A percentile compares a stretch with the other conserved stretches of the same genome.
phyloP scores from a whole-genome alignment of 2,113 vertebrate genomes.

The Spilogale gracilis region DNA sequence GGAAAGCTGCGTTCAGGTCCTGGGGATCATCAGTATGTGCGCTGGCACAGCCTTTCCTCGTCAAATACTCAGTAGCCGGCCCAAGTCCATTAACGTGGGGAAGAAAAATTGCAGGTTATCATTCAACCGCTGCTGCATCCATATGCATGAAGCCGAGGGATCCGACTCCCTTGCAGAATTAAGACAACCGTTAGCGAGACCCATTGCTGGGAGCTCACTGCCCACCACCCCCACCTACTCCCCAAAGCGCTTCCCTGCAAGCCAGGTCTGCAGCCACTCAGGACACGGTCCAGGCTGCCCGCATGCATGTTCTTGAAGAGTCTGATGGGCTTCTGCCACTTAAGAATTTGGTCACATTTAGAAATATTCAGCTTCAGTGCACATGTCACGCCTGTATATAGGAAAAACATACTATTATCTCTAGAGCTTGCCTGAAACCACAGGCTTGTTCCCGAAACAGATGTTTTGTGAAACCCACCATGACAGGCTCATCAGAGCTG shows the following conservation, averaged over 20 bases:
- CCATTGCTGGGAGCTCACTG: background rate
- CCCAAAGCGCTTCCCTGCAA: fast-evolving
- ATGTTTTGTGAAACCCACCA: background rate
- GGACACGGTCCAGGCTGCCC: background rate
- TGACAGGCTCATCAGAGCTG: constrained; percentile 39
- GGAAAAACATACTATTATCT: constrained; percentile 49
- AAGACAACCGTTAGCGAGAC: background rate
- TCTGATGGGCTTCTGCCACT: constrained; percentile 35
- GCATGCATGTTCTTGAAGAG: background rate
- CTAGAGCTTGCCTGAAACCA: constrained; percentile 42
- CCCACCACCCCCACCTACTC: background rate
- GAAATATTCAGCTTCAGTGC: constrained; percentile 3
- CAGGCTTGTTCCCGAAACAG: constrained; percentile 37
- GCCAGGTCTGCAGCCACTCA: background rate
- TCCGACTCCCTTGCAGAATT: constrained; percentile 42
- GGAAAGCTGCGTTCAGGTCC: background rate
- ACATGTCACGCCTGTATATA: background rate
- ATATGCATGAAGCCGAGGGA: constrained; percentile 64
- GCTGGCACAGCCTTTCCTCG: background rate
- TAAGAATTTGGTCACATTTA: constrained; percentile 28
- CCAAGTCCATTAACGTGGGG: constrained; percentile 17
- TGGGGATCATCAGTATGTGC: constrained; percentile 47
- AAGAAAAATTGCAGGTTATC: constrained; percentile 62
- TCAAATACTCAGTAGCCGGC: constrained; percentile 59
- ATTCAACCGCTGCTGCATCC: constrained; percentile 3